Conservation (phyloP, 1,140 invertebrate genomes). For the Ceratina australensis region DNA sequence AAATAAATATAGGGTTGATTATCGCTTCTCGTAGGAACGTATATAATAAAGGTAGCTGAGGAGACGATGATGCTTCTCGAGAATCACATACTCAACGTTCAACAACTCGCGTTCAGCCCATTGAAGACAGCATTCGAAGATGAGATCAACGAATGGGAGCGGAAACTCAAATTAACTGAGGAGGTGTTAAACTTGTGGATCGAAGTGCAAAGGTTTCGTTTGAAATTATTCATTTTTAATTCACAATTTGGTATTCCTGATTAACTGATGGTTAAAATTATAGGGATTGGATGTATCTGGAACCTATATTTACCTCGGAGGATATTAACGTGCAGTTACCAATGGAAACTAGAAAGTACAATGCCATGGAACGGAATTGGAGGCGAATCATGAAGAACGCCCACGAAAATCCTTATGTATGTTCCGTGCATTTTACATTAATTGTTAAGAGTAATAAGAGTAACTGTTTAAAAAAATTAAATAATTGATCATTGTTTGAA, state of each 20-base stretch:
- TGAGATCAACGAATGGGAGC: constrained; percentile 86
- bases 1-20: not conserved
- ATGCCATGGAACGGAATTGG: constrained; percentile 88
- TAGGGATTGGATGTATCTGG: constrained; percentile 91
- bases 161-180: constrained; percentile 83
- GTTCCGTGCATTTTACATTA: not conserved
- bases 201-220: constrained; percentile 84
- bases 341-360: constrained; percentile 87
- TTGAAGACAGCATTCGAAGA: constrained; percentile 88
- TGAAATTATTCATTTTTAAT: too few species aligned
- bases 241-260: not conserved
- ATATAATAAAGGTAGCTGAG: constrained; percentile 86
- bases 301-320: constrained; percentile 91
- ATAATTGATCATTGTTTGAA: too few species aligned
- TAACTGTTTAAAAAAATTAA: too few species aligned
- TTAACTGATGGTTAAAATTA: constrained; percentile 7
- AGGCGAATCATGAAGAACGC: constrained; percentile 86
- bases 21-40: constrained; percentile 81
- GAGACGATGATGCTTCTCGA: constrained; percentile 86
- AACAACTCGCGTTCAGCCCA: constrained; percentile 87
- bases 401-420: constrained; percentile 80
- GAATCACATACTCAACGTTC: constrained; percentile 86
- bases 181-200: constrained; percentile 87
- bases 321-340: constrained; percentile 89
- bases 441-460: too few species aligned